Conservation (phyloP, 2,797 vertebrate genomes). For the Danio jaintianensis region DNA sequence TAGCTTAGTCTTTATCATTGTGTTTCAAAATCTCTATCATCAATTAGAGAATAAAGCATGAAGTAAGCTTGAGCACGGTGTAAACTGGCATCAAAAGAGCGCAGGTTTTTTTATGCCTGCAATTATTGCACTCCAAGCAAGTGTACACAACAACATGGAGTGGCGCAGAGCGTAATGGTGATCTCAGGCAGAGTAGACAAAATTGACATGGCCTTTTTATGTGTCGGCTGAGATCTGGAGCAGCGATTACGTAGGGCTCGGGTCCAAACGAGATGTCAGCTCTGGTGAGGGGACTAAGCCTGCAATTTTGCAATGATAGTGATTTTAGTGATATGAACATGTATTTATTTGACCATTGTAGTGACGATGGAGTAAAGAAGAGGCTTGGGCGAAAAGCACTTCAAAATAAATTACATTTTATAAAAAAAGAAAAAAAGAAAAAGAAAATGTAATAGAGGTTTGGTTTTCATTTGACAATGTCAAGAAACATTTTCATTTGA, state of each 20-base stretch:
- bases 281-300: neutral
- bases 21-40: constrained; percentile 67
- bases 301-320: constrained; percentile 6
- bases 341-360: neutral
- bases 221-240: constrained; percentile 17
- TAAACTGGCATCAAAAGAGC: constrained; percentile 42
- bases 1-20: constrained; percentile 53
- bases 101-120: constrained; percentile 45
- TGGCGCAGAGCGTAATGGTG: constrained; percentile 30
- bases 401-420: neutral
- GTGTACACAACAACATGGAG: constrained; percentile 35
- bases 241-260: constrained; percentile 2
- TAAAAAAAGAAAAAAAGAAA: neutral
- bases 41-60: constrained; percentile 61
- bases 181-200: constrained; percentile 20
- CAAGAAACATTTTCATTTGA: no score
- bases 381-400: neutral
- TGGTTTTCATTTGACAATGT: neutral
- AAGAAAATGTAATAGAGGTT: no score
- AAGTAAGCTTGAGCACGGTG: constrained; percentile 4
- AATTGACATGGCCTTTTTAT: constrained; percentile 19
- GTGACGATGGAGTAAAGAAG: neutral
- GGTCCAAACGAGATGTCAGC: constrained; percentile 26
- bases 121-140: constrained; percentile 47
- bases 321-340: constrained; percentile 8